Conservation (phyloP, 2,113 vertebrate species). For the Dissostichus mawsoni region DNA sequence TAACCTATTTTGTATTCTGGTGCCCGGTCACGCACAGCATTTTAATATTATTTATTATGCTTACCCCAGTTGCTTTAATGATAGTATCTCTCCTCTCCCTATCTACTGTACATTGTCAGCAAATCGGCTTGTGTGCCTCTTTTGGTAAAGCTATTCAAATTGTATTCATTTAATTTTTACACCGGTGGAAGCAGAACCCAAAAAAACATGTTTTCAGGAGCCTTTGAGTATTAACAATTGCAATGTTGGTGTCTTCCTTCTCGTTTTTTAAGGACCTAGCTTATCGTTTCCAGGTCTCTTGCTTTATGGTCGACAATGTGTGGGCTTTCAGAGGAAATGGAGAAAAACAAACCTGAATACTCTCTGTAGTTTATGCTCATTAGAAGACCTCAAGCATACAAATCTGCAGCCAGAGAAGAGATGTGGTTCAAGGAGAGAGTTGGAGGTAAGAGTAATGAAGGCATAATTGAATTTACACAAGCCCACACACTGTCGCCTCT, state of each 20-base stretch:
- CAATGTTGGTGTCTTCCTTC: background rate
- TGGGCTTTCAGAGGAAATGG: slow-evolving; percentile 11
- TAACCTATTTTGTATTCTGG: slow-evolving; percentile 29
- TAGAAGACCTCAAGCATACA: slow-evolving; percentile 34
- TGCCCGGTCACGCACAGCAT: slow-evolving; percentile 16
- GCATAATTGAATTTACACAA: slow-evolving; percentile 50
- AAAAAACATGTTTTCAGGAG: background rate
- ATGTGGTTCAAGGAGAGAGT: slow-evolving; percentile 46
- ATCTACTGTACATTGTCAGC: slow-evolving; percentile 10
- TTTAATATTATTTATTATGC: slow-evolving; percentile 18
- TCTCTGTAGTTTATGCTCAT: slow-evolving; percentile 30
- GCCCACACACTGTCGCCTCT: slow-evolving; percentile 37
- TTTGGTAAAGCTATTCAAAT: background rate
- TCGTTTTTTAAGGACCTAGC: background rate
- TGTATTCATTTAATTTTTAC: slow-evolving; percentile 4
- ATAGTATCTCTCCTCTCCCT: background rate
- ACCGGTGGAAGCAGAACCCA: background rate
- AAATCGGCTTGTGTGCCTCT: background rate
- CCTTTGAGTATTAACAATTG: background rate
- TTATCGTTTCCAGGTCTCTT: background rate
- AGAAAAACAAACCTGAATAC: slow-evolving; percentile 10
- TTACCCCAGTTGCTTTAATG: slow-evolving; percentile 12
- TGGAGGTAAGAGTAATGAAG: slow-evolving; percentile 50
- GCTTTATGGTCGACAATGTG: background rate
- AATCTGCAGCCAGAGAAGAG: slow-evolving; percentile 25